Evolutionary conservation across 2,888 invertebrate species (phyloP).

Genomic region (Apantesis nais): DNA sequence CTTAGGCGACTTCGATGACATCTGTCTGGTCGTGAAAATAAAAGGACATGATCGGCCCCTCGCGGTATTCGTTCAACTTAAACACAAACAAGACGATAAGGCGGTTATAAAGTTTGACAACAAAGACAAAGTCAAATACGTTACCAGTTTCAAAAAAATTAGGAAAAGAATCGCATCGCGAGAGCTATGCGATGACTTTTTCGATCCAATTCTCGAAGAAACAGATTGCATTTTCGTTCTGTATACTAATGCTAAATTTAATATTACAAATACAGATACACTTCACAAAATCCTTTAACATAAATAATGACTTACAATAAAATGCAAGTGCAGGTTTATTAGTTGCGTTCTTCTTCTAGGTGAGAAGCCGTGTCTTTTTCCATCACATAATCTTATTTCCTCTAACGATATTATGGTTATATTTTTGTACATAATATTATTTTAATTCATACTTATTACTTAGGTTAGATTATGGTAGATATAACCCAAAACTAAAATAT

Average conservation of each 20-base stretch:
- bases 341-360: too few species aligned
- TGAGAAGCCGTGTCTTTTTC: too few species aligned
- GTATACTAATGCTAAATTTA: conserved; percentile 31
- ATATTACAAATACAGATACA: neutral
- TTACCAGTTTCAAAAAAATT: conserved; percentile 19
- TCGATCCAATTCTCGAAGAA: conserved; percentile 22
- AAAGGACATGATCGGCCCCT: conserved; percentile 14
- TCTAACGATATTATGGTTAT: too few species aligned
- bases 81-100: conserved; percentile 28
- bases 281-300: too few species aligned
- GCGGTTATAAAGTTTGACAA: conserved; percentile 1
- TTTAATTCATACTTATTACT: too few species aligned
- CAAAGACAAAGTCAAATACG: conserved; percentile 23
- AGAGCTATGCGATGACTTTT: conserved; percentile 19
- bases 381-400: too few species aligned
- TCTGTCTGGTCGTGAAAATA: conserved; percentile 27
- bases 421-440: too few species aligned
- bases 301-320: too few species aligned
- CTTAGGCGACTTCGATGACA: conserved; percentile 38
- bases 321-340: too few species aligned
- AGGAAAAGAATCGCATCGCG: conserved; percentile 14
- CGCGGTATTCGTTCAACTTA: conserved; percentile 35
- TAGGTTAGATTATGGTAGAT: too few species aligned
- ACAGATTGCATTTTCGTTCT: conserved; percentile 31
- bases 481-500: too few species aligned